phyloP scores from a whole-genome alignment of 2,888 invertebrate genomes.

The Eupithecia subfuscata region DNA sequence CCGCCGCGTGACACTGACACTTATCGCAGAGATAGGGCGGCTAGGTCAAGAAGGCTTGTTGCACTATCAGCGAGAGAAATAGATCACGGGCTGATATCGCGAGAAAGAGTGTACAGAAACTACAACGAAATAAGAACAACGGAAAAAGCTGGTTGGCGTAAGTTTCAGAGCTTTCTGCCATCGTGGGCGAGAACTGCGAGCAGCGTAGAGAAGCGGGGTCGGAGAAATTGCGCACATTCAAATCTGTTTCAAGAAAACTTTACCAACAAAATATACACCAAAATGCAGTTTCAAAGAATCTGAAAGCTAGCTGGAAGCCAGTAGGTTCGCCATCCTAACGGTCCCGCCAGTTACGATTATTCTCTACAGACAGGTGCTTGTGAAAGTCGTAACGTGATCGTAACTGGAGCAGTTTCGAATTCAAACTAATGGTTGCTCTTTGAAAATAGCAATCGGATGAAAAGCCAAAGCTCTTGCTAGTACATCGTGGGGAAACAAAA shows the following conservation, averaged over 20 bases:
- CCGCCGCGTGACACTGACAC: background rate
- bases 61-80: background rate
- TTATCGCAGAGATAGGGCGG: conserved; percentile 10
- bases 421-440: conserved; percentile 2
- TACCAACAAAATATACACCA: background rate
- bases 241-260: background rate
- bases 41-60: conserved; percentile 18
- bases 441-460: conserved; percentile 1
- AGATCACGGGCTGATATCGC: background rate
- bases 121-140: background rate
- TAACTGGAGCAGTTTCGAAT: conserved; percentile 9
- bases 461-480: background rate
- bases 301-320: background rate
- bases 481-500: background rate
- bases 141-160: background rate
- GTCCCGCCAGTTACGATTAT: conserved; percentile 7
- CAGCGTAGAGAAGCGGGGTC: background rate
- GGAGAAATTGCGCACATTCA: background rate
- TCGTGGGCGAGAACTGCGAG: background rate
- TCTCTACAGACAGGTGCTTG: conserved; percentile 12
- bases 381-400: conserved; percentile 13
- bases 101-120: background rate
- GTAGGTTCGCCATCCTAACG: conserved; percentile 4
- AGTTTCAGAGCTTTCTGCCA: background rate
- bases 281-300: background rate